Evolutionary conservation across 2,797 vertebrate genomes (phyloP).

Genomic region (Neostethus bicornis): DNA sequence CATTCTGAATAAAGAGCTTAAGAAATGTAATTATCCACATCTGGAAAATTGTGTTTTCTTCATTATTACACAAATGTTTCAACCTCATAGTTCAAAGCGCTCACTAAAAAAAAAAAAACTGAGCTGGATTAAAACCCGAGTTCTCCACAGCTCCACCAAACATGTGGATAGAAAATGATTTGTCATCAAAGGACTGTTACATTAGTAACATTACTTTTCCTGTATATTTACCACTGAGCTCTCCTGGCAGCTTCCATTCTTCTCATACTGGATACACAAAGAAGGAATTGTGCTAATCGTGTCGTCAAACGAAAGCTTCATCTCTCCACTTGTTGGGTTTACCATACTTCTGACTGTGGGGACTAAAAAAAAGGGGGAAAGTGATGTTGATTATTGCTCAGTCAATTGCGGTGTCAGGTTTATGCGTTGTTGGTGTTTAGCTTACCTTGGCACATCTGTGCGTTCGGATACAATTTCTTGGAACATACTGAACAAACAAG

Average conservation of each 20-base stretch:
- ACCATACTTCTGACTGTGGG: constrained; percentile 38
- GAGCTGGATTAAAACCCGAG: too few species aligned
- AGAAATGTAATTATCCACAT: too few species aligned
- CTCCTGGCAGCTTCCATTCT: constrained; percentile 60
- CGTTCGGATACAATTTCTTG: constrained; percentile 5
- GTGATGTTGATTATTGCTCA: neutral
- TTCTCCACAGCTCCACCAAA: too few species aligned
- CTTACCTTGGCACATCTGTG: constrained; percentile 65
- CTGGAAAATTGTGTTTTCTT: too few species aligned
- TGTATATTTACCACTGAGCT: constrained; percentile 8
- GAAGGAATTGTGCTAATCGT: constrained; percentile 1
- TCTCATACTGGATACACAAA: constrained; percentile 72
- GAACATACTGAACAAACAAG: constrained; percentile 62
- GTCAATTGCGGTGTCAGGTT: neutral
- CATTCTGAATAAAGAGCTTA: too few species aligned
- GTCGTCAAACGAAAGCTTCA: constrained; percentile 55
- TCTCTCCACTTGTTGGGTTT: constrained; percentile 19
- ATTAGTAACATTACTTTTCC: too few species aligned
- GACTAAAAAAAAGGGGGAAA: constrained; percentile 45
- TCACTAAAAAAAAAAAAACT: too few species aligned
- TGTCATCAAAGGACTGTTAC: too few species aligned
- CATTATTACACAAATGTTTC: too few species aligned
- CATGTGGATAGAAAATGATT: too few species aligned
- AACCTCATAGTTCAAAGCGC: too few species aligned
- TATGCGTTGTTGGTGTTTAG: neutral